Conservation (phyloP, 2,888 invertebrate species). For the Leptinotarsa haldemani region DNA sequence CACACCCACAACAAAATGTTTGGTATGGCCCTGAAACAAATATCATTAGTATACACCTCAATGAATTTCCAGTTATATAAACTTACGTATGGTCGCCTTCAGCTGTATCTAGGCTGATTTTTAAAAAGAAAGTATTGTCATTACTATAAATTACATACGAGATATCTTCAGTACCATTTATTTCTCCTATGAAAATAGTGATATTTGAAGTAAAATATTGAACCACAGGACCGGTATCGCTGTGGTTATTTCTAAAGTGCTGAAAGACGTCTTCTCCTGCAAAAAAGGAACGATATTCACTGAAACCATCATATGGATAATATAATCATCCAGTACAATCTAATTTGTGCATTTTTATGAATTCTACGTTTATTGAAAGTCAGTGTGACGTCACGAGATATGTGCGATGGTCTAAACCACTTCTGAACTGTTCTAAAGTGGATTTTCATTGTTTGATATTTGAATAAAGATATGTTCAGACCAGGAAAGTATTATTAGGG, state of each 20-base stretch:
- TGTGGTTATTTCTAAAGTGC: constrained; percentile 60
- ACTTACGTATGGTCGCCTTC: constrained; percentile 34
- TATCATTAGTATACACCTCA: not conserved
- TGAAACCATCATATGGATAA: too few relatives aligned
- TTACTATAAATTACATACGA: constrained; percentile 55
- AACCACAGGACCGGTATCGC: constrained; percentile 57
- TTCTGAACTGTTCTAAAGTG: too few relatives aligned
- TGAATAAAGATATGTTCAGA: too few relatives aligned
- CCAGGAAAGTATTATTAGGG: too few relatives aligned
- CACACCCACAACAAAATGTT: constrained; percentile 58
- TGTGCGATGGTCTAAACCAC: too few relatives aligned
- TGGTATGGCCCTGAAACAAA: constrained; percentile 27
- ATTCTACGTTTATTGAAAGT: too few relatives aligned
- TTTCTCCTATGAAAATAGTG: constrained; percentile 51
- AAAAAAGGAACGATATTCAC: constrained; percentile 26
- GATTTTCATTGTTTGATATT: too few relatives aligned
- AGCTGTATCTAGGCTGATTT: constrained; percentile 41
- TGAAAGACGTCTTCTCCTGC: constrained; percentile 55
- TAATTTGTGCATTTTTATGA: too few relatives aligned
- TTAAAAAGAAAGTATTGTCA: constrained; percentile 58
- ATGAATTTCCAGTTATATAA: constrained; percentile 8
- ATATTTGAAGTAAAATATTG: constrained; percentile 61
- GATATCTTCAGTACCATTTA: constrained; percentile 50
- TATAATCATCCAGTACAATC: too few relatives aligned
- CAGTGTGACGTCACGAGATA: too few relatives aligned